phyloP scores from a whole-genome alignment of 37 sponge, comb jelly and placozoan species.

The Halisarca cf. caerulea region DNA sequence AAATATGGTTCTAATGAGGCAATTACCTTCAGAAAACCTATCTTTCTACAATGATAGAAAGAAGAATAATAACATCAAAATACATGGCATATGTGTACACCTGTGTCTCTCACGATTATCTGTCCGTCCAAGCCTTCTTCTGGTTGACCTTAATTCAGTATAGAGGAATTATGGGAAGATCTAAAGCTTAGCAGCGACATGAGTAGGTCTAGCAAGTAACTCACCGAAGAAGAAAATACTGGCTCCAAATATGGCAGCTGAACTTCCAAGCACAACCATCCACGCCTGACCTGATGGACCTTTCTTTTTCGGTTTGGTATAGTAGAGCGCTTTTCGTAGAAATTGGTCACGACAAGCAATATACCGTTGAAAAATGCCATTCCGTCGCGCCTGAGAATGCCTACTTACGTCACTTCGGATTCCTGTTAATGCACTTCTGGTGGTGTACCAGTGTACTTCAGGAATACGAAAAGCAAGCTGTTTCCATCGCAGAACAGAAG shows the following conservation, averaged over 20 bases:
- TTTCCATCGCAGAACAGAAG: too few species aligned
- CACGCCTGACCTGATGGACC: constrained; percentile 52
- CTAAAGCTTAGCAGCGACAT: too few species aligned
- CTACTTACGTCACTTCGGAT: too few species aligned
- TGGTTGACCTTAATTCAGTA: constrained; percentile 46
- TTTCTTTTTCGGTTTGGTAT: constrained; percentile 46
- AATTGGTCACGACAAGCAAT: too few species aligned
- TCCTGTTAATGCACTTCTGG: too few species aligned
- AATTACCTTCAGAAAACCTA: not conserved
- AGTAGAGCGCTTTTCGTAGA: constrained; percentile 15
- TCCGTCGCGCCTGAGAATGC: too few species aligned
- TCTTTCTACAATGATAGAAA: not conserved
- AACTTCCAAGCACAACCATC: constrained; percentile 54
- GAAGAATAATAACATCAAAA: not conserved
- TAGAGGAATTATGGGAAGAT: too few species aligned
- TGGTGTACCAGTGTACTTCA: too few species aligned
- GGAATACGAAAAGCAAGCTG: too few species aligned
- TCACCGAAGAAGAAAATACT: constrained; percentile 56
- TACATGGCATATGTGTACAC: too few species aligned
- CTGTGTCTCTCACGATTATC: constrained; percentile 26
- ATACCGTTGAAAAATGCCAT: too few species aligned
- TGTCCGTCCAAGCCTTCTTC: constrained; percentile 65
- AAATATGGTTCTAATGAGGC: not conserved
- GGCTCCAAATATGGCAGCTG: constrained; percentile 26
- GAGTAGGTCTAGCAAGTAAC: not conserved